Evolutionary conservation across 2,797 vertebrate species (phyloP).

Genomic region (Margarornis squamiger): DNA sequence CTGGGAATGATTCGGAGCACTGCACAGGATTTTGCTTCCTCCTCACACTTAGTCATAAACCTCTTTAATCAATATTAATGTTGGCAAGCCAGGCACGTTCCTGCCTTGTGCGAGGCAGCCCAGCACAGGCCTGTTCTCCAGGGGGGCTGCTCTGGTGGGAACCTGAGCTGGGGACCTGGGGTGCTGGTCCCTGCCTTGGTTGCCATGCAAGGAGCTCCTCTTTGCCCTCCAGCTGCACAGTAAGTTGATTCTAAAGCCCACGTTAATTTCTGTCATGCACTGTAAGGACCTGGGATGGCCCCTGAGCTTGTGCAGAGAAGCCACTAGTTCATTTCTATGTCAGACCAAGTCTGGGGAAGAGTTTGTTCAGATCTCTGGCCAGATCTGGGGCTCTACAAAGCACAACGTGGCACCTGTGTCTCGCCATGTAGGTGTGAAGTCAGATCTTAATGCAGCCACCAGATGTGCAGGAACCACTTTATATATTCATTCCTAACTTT

Average conservation of each 20-base stretch:
- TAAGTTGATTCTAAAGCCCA: neutral
- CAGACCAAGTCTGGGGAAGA: rapidly evolving
- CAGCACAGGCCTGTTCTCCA: neutral
- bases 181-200: neutral
- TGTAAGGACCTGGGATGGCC: neutral
- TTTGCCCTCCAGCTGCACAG: neutral
- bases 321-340: neutral
- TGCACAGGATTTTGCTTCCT: slow-evolving; percentile 37
- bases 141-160: neutral
- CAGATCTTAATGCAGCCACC: rapidly evolving
- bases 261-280: neutral
- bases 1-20: neutral
- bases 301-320: rapidly evolving
- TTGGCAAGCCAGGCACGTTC: neutral
- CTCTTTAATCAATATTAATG: slow-evolving; percentile 5
- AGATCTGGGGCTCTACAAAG: neutral
- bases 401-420: rapidly evolving
- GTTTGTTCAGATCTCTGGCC: neutral
- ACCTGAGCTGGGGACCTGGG: neutral
- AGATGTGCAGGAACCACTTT: rapidly evolving
- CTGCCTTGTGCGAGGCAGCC: neutral
- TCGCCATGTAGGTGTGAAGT: rapidly evolving
- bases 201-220: neutral
- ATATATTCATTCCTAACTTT: neutral
- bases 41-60: slow-evolving; percentile 42